A percentile compares a stretch with the other conserved stretches of the same genome.
Evolutionary conservation across 2,888 invertebrate genomes (phyloP).

Genomic region (Sesia bembeciformis): DNA sequence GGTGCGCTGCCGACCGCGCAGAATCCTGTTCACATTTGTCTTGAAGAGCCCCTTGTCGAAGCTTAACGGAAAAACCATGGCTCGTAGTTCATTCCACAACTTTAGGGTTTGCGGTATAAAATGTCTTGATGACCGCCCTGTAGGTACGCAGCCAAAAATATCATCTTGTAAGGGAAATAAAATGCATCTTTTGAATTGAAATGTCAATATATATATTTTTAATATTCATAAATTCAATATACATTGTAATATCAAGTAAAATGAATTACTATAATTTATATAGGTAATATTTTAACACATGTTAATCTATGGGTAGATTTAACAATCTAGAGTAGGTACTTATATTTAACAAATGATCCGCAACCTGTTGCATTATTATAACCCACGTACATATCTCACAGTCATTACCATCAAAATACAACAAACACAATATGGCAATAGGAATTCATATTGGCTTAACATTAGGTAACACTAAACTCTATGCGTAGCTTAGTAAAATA

Average conservation of each 20-base stretch:
- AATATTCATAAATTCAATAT: slow-evolving; percentile 75
- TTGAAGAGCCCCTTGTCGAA: too few species aligned
- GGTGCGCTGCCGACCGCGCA: too few species aligned
- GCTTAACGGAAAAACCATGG: too few species aligned
- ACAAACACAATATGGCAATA: slow-evolving; percentile 67
- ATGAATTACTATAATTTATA: slow-evolving; percentile 74
- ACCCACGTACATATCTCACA: not conserved
- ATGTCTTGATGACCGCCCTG: too few species aligned
- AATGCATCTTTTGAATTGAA: not conserved
- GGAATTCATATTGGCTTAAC: slow-evolving; percentile 55
- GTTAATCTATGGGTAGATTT: slow-evolving; percentile 72
- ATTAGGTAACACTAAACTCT: slow-evolving; percentile 19
- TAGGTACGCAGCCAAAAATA: too few species aligned
- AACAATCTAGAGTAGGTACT: slow-evolving; percentile 65
- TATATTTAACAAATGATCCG: slow-evolving; percentile 47
- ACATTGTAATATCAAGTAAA: slow-evolving; percentile 74
- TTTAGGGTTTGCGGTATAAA: too few species aligned
- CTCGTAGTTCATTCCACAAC: too few species aligned
- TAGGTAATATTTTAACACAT: slow-evolving; percentile 74
- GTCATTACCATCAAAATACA: slow-evolving; percentile 24
- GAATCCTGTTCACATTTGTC: too few species aligned
- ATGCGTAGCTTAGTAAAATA: slow-evolving; percentile 16
- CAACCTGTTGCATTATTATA: slow-evolving; percentile 7
- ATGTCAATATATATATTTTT: slow-evolving; percentile 73
- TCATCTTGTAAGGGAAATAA: too few species aligned